Evolutionary conservation across 1,140 invertebrate species (phyloP).

Genomic region (Nixonia krombeini): DNA sequence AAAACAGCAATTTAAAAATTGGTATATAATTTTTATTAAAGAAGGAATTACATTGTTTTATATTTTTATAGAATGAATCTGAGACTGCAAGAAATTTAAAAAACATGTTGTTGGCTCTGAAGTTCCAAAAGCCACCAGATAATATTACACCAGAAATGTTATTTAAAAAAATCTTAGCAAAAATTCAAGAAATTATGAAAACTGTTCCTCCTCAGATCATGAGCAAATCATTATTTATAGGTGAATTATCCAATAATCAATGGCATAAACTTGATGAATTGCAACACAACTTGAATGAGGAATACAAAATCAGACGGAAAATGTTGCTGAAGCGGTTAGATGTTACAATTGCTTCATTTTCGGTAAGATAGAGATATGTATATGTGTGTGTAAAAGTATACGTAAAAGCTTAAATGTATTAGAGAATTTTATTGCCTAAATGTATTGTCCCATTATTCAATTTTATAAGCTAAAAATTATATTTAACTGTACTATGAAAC

Average conservation of each 20-base stretch:
- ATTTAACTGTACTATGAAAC: no score
- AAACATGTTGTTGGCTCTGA: conserved; percentile 82
- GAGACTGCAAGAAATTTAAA: conserved; percentile 83
- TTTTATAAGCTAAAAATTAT: no score
- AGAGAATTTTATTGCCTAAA: no score
- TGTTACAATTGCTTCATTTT: conserved; percentile 95
- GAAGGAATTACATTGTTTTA: no score
- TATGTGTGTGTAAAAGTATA: no score
- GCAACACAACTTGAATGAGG: conserved; percentile 81
- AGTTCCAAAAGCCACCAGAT: conserved; percentile 88
- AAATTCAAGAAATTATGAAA: conserved; percentile 80
- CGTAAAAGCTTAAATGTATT: no score
- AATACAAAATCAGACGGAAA: conserved; percentile 87
- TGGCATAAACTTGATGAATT: conserved; percentile 83
- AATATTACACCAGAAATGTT: conserved; percentile 83
- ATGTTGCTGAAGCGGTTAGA: conserved; percentile 92
- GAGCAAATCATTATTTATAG: conserved; percentile 85
- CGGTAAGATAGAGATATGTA: conserved; percentile 67
- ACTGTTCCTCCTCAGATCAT: conserved; percentile 76
- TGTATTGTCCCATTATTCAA: no score
- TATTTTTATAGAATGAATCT: conserved; percentile 81
- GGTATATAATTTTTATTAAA: not conserved
- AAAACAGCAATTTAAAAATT: no score
- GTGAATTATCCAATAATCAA: conserved; percentile 82
- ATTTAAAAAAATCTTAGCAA: conserved; percentile 83